phyloP scores from a whole-genome alignment of 2,888 invertebrate species.

The Harpalus rubripes region DNA sequence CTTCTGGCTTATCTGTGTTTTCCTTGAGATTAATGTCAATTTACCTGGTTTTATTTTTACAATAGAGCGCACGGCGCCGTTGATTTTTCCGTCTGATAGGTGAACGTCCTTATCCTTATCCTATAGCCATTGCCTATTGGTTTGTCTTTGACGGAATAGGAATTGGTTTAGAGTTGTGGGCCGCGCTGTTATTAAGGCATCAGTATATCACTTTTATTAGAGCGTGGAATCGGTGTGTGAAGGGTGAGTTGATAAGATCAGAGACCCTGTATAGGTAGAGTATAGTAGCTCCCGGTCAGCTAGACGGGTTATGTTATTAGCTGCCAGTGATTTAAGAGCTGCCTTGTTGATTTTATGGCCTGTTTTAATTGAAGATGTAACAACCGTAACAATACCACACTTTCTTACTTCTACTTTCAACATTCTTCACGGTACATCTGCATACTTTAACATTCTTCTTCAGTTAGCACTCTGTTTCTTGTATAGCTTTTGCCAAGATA shows the following conservation, averaged over 20 bases:
- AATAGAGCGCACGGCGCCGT: slow-evolving; percentile 61
- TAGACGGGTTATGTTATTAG: slow-evolving; percentile 41
- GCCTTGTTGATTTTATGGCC: slow-evolving; percentile 47
- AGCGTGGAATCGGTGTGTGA: slow-evolving; percentile 50
- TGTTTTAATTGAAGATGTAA: slow-evolving; percentile 48
- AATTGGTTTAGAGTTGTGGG: neutral
- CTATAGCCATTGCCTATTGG: no score
- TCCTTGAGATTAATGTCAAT: slow-evolving; percentile 65
- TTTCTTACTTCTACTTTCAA: neutral
- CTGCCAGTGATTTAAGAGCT: slow-evolving; percentile 20
- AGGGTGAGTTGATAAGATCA: slow-evolving; percentile 51
- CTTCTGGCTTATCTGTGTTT: slow-evolving; percentile 62
- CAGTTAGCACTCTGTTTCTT: no score
- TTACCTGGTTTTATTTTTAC: slow-evolving; percentile 66
- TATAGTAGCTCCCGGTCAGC: neutral
- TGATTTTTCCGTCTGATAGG: slow-evolving; percentile 28
- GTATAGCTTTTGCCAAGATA: no score
- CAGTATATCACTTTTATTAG: slow-evolving; percentile 59
- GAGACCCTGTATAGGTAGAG: neutral
- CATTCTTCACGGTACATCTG: neutral
- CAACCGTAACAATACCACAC: slow-evolving; percentile 12
- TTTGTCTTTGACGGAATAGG: no score
- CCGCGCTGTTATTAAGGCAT: slow-evolving; percentile 49
- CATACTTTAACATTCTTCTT: neutral
- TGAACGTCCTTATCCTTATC: slow-evolving; percentile 23